These are phyloP conservation scores for Mormoops blainvillei DNA, from an alignment of 2,113 vertebrate genomes.

Conservation along the genomic window DNA sequence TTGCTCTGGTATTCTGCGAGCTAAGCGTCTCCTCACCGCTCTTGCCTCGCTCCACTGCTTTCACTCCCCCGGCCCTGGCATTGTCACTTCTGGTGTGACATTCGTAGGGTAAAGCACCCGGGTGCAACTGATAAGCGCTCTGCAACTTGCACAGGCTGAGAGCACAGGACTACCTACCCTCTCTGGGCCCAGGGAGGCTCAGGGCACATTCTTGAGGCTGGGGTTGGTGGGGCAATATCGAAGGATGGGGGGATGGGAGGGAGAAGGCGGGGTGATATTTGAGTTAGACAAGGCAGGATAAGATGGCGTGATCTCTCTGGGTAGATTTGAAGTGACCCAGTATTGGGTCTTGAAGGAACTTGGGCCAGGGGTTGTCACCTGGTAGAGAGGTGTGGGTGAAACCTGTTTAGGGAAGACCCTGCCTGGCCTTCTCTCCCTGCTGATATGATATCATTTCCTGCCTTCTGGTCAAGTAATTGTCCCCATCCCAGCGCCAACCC, in stretches of 20 bases:
- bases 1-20: background rate
- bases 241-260: background rate
- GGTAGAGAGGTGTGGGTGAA: background rate
- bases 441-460: background rate
- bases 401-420: background rate
- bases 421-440: background rate
- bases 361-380: background rate
- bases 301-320: background rate
- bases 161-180: background rate
- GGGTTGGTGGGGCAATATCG: no score
- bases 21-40: background rate
- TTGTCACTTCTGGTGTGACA: background rate
- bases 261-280: background rate
- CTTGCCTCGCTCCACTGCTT: background rate
- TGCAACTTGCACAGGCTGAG: background rate
- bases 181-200: background rate
- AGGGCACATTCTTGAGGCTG: background rate
- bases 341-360: background rate
- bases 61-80: background rate
- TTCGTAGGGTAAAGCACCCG: background rate
- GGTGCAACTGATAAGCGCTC: no score
- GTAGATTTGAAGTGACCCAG: background rate
- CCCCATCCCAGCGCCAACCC: background rate
- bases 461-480: slow-evolving; percentile 14
- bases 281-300: background rate